Percentiles rank a stretch among this genome's conserved stretches.
Evolutionary conservation across 1,140 invertebrate species (phyloP).

Genomic region (Gryllus bimaculatus): DNA sequence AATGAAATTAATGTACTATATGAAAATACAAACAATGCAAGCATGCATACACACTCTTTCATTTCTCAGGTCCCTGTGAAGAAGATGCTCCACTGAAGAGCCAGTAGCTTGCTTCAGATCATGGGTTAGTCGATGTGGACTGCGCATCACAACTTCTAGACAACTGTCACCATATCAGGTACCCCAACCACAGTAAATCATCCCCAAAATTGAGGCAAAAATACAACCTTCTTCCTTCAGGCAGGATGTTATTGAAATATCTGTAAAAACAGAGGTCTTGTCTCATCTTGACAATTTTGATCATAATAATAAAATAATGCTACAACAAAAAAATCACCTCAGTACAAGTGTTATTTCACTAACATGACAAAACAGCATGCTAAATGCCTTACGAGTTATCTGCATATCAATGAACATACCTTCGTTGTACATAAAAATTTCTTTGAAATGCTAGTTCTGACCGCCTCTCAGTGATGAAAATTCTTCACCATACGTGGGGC

Average conservation of each 20-base stretch:
- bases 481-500: background rate
- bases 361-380: too few species aligned
- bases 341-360: too few species aligned
- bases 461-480: background rate
- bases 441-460: background rate
- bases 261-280: background rate
- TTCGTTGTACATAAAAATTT: background rate
- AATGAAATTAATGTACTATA: background rate
- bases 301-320: background rate
- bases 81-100: background rate
- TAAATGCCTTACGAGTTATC: background rate
- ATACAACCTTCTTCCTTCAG: background rate
- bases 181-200: background rate
- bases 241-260: background rate
- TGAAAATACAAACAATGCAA: background rate
- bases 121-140: background rate
- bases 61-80: background rate
- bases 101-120: background rate
- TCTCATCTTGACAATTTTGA: background rate
- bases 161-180: background rate
- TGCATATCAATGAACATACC: background rate
- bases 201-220: background rate
- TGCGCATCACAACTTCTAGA: background rate
- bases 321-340: background rate
- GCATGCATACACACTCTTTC: background rate